Percentiles rank a stretch among this genome's conserved stretches.
Conservation (phyloP, 2,888 invertebrate genomes). For the Sesia bembeciformis region DNA sequence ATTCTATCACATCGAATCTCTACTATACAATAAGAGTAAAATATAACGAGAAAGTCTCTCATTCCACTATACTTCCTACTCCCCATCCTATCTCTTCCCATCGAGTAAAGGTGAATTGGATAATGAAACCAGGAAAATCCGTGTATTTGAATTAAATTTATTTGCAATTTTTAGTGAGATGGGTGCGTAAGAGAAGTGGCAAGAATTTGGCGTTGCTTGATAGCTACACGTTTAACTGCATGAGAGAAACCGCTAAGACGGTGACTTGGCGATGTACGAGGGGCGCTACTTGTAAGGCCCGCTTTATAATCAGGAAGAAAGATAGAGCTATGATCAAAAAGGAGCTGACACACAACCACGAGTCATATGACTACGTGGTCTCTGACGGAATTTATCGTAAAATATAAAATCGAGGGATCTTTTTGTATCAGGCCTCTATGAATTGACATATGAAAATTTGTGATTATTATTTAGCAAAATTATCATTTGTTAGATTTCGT, state of each 20-base stretch:
- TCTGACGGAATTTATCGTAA: conserved; percentile 3
- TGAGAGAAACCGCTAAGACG: conserved; percentile 3
- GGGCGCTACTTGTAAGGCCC: conserved; percentile 39
- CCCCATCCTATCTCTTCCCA: no score
- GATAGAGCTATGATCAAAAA: conserved; percentile 3
- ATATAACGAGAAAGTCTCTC: no score
- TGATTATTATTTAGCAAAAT: no score
- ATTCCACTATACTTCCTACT: no score
- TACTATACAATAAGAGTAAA: no score
- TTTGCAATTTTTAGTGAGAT: neutral
- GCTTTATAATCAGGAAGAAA: conserved; percentile 43
- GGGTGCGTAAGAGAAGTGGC: conserved; percentile 4
- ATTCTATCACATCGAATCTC: no score
- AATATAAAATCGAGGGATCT: neutral
- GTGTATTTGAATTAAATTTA: no score
- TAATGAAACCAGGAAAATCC: no score
- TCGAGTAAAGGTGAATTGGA: no score
- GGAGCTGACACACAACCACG: conserved; percentile 2
- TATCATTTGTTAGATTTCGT: no score
- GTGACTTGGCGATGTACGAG: conserved; percentile 14
- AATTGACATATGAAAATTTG: no score
- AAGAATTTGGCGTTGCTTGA: conserved; percentile 15
- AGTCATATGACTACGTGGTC: conserved; percentile 1
- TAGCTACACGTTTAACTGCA: conserved; percentile 17
- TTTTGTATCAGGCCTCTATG: no score